These are phyloP conservation scores for Bradypus variegatus DNA, from an alignment of 2,797 vertebrate species.

Conservation along the genomic window DNA sequence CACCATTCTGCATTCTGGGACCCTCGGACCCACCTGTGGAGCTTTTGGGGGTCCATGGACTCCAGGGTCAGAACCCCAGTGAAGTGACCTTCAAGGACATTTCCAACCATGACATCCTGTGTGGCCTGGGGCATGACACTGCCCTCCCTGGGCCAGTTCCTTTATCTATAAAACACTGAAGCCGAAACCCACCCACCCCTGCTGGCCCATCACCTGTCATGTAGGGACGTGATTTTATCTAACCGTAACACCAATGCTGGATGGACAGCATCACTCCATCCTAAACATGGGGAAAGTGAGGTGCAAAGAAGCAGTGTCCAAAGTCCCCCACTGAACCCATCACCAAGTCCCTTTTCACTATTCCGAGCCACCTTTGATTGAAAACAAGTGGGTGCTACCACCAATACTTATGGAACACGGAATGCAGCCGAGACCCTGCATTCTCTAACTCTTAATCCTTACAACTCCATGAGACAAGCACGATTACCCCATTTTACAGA, in stretches of 20 bases:
- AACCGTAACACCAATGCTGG: accelerated
- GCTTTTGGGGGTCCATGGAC: background rate
- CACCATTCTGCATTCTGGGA: background rate
- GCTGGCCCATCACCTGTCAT: background rate
- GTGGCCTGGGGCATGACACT: background rate
- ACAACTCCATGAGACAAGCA: background rate
- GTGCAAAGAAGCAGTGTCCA: background rate
- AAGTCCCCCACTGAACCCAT: background rate
- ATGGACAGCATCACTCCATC: background rate
- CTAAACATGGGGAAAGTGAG: background rate
- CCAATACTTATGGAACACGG: accelerated
- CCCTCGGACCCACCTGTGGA: background rate
- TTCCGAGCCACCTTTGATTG: accelerated
- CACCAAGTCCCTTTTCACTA: background rate
- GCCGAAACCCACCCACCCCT: background rate
- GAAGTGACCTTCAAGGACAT: background rate
- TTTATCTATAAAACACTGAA: background rate
- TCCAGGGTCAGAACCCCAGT: background rate
- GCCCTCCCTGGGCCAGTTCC: background rate
- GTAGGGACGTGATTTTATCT: background rate
- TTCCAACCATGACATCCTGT: background rate
- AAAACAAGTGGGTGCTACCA: background rate
- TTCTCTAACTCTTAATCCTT: background rate
- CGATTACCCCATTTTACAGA: background rate
- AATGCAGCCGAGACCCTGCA: accelerated